These are phyloP conservation scores for Sinohyriopsis cumingii DNA, from an alignment of 2,888 invertebrate species.

Conservation along the genomic window DNA sequence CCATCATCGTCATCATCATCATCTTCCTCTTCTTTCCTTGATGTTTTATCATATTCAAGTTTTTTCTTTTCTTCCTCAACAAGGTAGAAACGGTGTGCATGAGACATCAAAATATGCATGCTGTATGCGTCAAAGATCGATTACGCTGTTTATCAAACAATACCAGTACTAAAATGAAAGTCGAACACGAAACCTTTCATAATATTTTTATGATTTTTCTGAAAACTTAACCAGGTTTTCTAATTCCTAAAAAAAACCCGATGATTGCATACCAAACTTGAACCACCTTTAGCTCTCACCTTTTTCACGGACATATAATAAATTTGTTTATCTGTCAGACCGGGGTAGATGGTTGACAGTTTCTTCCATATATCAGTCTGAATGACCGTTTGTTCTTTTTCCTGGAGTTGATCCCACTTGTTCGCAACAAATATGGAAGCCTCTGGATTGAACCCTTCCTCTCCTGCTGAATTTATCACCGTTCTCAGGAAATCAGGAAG, in stretches of 20 bases:
- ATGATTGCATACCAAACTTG: background rate
- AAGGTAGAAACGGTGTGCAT: too few relatives aligned
- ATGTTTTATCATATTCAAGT: too few relatives aligned
- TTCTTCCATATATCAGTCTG: slow-evolving; percentile 36
- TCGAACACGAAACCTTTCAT: too few relatives aligned
- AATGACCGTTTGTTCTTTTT: slow-evolving; percentile 39
- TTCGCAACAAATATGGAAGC: slow-evolving; percentile 65
- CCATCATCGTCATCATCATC: too few relatives aligned
- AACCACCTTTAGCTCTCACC: slow-evolving; percentile 25
- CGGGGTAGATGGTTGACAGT: slow-evolving; percentile 43
- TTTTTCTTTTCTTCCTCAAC: too few relatives aligned
- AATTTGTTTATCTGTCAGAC: slow-evolving; percentile 37
- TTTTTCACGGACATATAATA: slow-evolving; percentile 47
- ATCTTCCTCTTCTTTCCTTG: too few relatives aligned
- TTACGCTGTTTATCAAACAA: too few relatives aligned
- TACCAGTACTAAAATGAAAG: too few relatives aligned
- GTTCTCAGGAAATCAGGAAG: slow-evolving; percentile 49
- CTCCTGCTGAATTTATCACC: slow-evolving; percentile 32
- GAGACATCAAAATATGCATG: too few relatives aligned
- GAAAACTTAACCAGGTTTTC: too few relatives aligned
- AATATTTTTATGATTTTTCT: too few relatives aligned
- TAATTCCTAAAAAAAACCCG: background rate
- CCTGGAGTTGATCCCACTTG: slow-evolving; percentile 61
- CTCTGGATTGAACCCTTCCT: slow-evolving; percentile 54
- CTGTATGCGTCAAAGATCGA: too few relatives aligned